Conservation (phyloP, 2,888 invertebrate species). For the Plebejus anna region DNA sequence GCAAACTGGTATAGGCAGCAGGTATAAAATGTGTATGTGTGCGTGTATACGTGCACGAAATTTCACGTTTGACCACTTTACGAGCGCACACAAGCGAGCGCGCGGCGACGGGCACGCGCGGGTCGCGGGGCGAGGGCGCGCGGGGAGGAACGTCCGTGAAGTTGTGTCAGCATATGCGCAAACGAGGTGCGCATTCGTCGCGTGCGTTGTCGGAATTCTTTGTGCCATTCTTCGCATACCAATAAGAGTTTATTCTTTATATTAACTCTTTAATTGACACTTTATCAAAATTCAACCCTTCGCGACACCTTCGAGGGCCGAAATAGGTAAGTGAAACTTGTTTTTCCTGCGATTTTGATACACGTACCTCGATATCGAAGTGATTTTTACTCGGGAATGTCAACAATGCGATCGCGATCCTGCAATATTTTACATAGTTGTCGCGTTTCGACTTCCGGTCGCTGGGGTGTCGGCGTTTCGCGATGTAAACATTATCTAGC, state of each 20-base stretch:
- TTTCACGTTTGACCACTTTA: conserved; percentile 80
- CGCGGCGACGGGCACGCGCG: conserved; percentile 67
- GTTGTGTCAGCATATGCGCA: conserved; percentile 89
- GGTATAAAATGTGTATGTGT: conserved; percentile 66
- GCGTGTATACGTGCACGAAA: conserved; percentile 68
- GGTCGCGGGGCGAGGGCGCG: conserved; percentile 75
- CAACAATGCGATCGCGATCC: conserved; percentile 87
- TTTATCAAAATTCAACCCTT: conserved; percentile 83
- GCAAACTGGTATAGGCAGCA: conserved; percentile 73
- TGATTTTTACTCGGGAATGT: conserved; percentile 85
- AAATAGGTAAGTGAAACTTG: conserved; percentile 86
- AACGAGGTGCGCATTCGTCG: conserved; percentile 89
- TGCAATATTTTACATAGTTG: conserved; percentile 89
- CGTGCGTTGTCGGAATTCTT: conserved; percentile 98
- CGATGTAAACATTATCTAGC: conserved; percentile 80
- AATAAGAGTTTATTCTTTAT: conserved; percentile 87
- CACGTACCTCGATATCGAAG: conserved; percentile 80
- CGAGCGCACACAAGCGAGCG: conserved; percentile 60
- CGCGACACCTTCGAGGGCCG: conserved; percentile 82
- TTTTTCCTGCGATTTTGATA: conserved; percentile 81
- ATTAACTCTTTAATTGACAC: conserved; percentile 84
- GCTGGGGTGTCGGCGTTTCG: conserved; percentile 78
- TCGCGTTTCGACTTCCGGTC: conserved; percentile 83
- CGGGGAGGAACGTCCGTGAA: conserved; percentile 79
- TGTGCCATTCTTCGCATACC: conserved; percentile 98